A percentile compares a stretch with the other conserved stretches of the same genome.
phyloP scores from a whole-genome alignment of 1,140 invertebrate genomes.

The Cheumatopsyche charites region DNA sequence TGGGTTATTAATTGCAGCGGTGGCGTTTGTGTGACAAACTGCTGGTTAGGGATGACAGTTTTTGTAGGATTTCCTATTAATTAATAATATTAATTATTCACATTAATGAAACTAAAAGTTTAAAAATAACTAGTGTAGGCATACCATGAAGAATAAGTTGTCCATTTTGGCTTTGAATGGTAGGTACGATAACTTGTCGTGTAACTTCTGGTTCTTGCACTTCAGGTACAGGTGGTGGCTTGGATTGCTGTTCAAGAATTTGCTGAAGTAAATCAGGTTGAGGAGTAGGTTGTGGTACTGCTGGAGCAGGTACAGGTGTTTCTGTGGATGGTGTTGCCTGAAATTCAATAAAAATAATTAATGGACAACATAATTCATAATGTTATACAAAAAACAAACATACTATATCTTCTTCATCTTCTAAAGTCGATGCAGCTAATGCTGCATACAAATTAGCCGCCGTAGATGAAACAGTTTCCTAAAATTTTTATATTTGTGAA shows the following conservation, averaged over 20 bases:
- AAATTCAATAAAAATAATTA: neutral
- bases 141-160: conserved; percentile 59
- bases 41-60: conserved; percentile 23
- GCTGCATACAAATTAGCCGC: conserved; percentile 61
- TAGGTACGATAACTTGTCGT: conserved; percentile 43
- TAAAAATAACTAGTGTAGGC: too few relatives aligned
- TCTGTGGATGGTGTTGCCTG: neutral
- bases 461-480: conserved; percentile 57
- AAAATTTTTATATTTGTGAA: conserved; percentile 2
- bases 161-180: conserved; percentile 51
- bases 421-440: conserved; percentile 57
- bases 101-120: too few relatives aligned
- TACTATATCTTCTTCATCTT: conserved; percentile 62
- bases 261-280: conserved; percentile 12
- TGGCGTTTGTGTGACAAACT: conserved; percentile 33
- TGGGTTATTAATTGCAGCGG: conserved; percentile 44
- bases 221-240: conserved; percentile 51
- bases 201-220: conserved; percentile 51
- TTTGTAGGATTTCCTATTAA: conserved; percentile 24
- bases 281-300: neutral
- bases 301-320: neutral
- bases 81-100: neutral
- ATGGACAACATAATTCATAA: neutral
- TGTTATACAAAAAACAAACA: neutral
- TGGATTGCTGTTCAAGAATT: neutral